Evolutionary conservation across 2,797 vertebrate species (phyloP).

Genomic region (Oophaga sylvatica): DNA sequence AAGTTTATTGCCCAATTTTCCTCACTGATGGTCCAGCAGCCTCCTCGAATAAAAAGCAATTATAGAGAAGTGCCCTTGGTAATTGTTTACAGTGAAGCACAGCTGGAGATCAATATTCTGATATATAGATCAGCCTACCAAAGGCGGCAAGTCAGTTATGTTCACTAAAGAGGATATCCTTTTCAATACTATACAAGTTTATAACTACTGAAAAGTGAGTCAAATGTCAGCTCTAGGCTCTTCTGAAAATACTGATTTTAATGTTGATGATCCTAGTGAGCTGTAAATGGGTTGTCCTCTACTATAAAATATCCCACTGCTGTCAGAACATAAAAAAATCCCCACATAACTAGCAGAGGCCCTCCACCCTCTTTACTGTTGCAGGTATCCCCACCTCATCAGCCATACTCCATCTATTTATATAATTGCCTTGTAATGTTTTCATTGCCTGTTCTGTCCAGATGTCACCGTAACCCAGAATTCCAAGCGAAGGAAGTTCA

Average conservation of each 20-base stretch:
- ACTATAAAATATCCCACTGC: too few relatives aligned
- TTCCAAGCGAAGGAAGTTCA: too few relatives aligned
- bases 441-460: too few relatives aligned
- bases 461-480: too few relatives aligned
- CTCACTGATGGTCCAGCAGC: slow-evolving; percentile 39
- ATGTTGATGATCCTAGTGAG: not conserved
- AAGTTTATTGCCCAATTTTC: slow-evolving; percentile 54
- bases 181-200: slow-evolving; percentile 27
- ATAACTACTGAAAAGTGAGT: slow-evolving; percentile 24
- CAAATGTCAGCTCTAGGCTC: not conserved
- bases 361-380: too few relatives aligned
- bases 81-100: slow-evolving; percentile 51
- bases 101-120: slow-evolving; percentile 49
- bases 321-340: too few relatives aligned
- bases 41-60: slow-evolving; percentile 50
- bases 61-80: slow-evolving; percentile 56
- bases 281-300: not conserved
- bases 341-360: too few relatives aligned
- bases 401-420: too few relatives aligned
- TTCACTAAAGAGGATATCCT: slow-evolving; percentile 33
- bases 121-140: slow-evolving; percentile 26
- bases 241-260: not conserved
- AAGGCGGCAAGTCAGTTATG: slow-evolving; percentile 37
- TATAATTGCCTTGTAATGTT: too few relatives aligned
- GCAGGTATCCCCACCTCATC: too few relatives aligned